Evolutionary conservation across 1,140 invertebrate species (phyloP), one percentile per base, ranked within the genome.

Genomic region (Rhagoletis zephyria): DNA sequence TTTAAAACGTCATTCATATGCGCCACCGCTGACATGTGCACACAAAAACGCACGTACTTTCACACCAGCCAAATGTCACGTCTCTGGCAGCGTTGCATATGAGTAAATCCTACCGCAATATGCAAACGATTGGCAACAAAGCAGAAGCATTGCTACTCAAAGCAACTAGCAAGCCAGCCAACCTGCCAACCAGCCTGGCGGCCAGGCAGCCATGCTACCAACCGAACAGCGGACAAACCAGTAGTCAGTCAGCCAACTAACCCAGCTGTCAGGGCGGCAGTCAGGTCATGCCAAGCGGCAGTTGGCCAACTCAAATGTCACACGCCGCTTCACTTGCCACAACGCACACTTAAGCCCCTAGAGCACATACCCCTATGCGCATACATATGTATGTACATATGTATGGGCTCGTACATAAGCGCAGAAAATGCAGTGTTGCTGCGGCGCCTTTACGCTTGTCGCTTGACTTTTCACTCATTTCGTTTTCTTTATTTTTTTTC

Each of bases 1-100:
- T 85, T 85, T 85, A 85, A 85, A 85, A 61, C 16, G 85, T 87
- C 85, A 87, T 64, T 65, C 60, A 87, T 64, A 30, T 61, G 40
- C 61, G 10, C 30, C 85, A 85, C 61, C 5, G 30, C 14, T 63
- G 61, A 63, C 85, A 45, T 61, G 42, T n/a, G 16, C 51, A 10
- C 4, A 16, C 48, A 30, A 40, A 85, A 4, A 9, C 85, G 56
- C 48, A 19, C 42, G 56, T 7, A 81, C 70, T 6, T 0, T 3
- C 70, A 48, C 10, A 81, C 30, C 10, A 59, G 1, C 64, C 40
- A 48, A 48, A 42, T n/a, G 67, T 74, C 9, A 81, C 45, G 9
- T 30, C 14, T 2, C 48, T 81, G 74, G 74, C 51, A 81, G 56
- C 45, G 45, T 2, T 5, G 56, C 45, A 45, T 48, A 51, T 67